These are phyloP conservation scores for Chrysemys picta DNA, from an alignment of 2,113 vertebrate species.

Conservation along the genomic window DNA sequence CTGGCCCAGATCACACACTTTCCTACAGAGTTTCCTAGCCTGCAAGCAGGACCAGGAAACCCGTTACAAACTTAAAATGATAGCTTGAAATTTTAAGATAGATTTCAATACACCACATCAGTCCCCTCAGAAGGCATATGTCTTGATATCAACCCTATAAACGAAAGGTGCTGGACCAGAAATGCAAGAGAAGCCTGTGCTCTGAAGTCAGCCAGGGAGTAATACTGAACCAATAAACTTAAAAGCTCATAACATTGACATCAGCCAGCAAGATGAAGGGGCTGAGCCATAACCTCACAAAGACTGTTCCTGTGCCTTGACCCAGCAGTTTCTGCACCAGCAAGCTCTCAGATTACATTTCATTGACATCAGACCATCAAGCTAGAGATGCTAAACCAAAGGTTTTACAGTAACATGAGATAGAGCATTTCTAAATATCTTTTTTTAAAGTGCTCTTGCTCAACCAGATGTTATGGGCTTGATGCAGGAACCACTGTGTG, in stretches of 20 bases:
- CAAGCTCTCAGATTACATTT: neutral
- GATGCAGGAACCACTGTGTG: neutral
- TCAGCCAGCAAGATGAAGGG: neutral
- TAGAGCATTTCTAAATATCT: neutral
- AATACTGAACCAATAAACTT: constrained; percentile 3
- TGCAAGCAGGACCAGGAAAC: neutral
- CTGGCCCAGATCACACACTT: neutral
- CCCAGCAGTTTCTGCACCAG: neutral
- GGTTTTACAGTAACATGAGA: neutral
- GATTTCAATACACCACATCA: neutral
- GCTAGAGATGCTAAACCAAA: neutral
- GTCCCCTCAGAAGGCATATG: neutral
- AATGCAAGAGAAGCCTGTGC: neutral
- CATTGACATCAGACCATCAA: neutral
- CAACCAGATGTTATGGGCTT: neutral
- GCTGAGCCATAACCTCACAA: neutral
- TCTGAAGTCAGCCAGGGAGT: neutral
- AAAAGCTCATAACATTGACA: neutral
- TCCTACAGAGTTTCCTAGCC: no score
- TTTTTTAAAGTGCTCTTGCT: neutral
- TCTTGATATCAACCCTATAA: neutral
- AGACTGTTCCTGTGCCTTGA: neutral
- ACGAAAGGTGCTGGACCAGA: neutral
- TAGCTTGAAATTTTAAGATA: neutral
- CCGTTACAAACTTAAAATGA: neutral